Percentiles rank a stretch among this genome's conserved stretches.
These are phyloP conservation scores for Drosophila persimilis DNA, from an alignment of 1,140 invertebrate species.

Conservation along the genomic window DNA sequence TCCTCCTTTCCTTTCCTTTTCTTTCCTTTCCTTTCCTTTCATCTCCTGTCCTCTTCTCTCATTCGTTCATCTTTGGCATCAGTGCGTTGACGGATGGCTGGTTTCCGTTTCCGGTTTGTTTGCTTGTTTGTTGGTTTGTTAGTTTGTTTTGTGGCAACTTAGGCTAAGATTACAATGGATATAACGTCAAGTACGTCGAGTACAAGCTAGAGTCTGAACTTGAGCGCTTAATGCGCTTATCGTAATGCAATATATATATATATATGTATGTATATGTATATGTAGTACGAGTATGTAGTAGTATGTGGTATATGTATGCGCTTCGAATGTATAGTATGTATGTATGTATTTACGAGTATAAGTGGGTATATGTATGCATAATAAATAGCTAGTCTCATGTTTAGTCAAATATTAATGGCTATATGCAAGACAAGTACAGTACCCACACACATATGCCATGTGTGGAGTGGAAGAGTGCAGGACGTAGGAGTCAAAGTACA, in stretches of 20 bases:
- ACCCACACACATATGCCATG: constrained; percentile 13
- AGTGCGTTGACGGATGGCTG: constrained; percentile 28
- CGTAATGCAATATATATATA: constrained; percentile 48
- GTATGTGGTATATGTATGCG: constrained; percentile 46
- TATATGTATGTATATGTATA: constrained; percentile 23
- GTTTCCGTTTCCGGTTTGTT: constrained; percentile 19
- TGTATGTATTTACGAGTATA: constrained; percentile 33
- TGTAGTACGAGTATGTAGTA: constrained; percentile 21
- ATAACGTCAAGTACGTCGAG: constrained; percentile 37
- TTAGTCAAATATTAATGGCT: constrained; percentile 74
- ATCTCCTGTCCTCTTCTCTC: constrained; percentile 14
- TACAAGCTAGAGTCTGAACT: constrained; percentile 49
- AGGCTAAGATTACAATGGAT: constrained; percentile 62
- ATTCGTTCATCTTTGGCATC: constrained; percentile 74
- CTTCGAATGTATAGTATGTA: constrained; percentile 18
- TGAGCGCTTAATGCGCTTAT: constrained; percentile 70
- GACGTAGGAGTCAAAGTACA: constrained; percentile 9
- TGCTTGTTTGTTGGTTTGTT: constrained; percentile 14
- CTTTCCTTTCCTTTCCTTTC: background rate
- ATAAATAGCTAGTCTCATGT: constrained; percentile 75
- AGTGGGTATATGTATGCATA: constrained; percentile 24
- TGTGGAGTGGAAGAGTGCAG: background rate
- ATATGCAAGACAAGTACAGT: constrained; percentile 36
- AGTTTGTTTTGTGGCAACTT: constrained; percentile 30
- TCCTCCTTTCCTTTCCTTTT: constrained; percentile 10